Percentiles rank a stretch among this genome's conserved stretches.
phyloP scores from a whole-genome alignment of 2,797 vertebrate genomes.

The Sparidentex hasta region DNA sequence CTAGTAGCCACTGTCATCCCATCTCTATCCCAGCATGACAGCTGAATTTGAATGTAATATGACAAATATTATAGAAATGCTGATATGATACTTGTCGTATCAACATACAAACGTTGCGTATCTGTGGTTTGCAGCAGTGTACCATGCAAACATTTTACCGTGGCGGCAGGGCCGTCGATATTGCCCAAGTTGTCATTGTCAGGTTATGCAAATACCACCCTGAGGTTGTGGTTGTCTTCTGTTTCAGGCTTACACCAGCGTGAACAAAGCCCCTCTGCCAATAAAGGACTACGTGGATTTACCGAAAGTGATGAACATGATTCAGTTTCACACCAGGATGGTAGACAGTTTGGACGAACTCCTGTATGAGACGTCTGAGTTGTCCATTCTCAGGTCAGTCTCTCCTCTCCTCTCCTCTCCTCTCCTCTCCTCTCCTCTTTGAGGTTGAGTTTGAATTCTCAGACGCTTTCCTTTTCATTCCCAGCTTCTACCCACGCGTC shows the following conservation, averaged over 20 bases:
- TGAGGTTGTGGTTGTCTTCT: neutral
- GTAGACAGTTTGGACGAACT: conserved; percentile 89
- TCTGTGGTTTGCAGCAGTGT: no score
- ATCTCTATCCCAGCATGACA: no score
- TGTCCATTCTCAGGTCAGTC: conserved; percentile 90
- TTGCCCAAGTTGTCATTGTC: neutral
- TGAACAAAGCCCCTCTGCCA: conserved; percentile 88
- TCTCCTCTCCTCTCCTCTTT: neutral
- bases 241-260: conserved; percentile 91
- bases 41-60: no score
- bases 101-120: no score
- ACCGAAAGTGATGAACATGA: conserved; percentile 92
- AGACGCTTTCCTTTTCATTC: neutral
- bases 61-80: no score
- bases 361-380: conserved; percentile 89
- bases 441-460: neutral
- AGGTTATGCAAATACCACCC: neutral
- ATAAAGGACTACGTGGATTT: conserved; percentile 88
- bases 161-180: no score
- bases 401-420: neutral
- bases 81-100: no score
- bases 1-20: no score
- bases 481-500: conserved; percentile 88
- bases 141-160: no score
- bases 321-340: conserved; percentile 93